These are phyloP conservation scores for Cotesia vestalis DNA, from an alignment of 1,140 invertebrate genomes.

Conservation along the genomic window DNA sequence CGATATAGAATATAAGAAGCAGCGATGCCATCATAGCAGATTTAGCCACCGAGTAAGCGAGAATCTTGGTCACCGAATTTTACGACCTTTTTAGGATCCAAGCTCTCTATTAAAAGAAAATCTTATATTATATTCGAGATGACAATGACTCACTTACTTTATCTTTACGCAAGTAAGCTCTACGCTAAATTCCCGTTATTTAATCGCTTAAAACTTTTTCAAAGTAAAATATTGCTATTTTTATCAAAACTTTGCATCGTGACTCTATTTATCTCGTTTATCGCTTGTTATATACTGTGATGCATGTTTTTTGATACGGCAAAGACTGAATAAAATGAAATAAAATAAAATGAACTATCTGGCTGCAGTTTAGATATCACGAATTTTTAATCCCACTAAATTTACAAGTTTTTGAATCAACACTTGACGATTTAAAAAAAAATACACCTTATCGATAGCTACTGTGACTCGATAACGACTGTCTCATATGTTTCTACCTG, in stretches of 20 bases:
- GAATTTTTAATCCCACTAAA: too few species aligned
- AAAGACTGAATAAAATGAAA: too few species aligned
- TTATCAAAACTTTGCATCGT: too few species aligned
- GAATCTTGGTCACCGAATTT: constrained; percentile 43
- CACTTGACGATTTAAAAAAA: neutral
- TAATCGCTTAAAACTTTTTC: constrained; percentile 39
- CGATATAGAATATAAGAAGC: constrained; percentile 9
- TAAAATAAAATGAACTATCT: too few species aligned
- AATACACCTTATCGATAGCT: neutral
- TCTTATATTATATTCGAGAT: constrained; percentile 25
- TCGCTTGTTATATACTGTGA: too few species aligned
- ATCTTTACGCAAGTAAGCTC: constrained; percentile 11
- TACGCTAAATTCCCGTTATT: constrained; percentile 5
- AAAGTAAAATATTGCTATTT: neutral
- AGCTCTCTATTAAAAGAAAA: constrained; percentile 45
- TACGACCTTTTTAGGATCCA: constrained; percentile 48
- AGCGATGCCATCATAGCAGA: neutral
- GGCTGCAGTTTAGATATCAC: too few species aligned
- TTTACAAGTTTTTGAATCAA: too few species aligned
- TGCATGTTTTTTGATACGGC: too few species aligned
- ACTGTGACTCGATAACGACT: constrained; percentile 12
- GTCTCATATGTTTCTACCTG: neutral
- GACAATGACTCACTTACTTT: constrained; percentile 27
- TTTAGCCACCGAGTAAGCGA: constrained; percentile 2
- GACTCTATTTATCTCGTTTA: too few species aligned